These are phyloP conservation scores for Thalassaphorura encarpata DNA, from an alignment of 1,140 invertebrate species.

Conservation along the genomic window DNA sequence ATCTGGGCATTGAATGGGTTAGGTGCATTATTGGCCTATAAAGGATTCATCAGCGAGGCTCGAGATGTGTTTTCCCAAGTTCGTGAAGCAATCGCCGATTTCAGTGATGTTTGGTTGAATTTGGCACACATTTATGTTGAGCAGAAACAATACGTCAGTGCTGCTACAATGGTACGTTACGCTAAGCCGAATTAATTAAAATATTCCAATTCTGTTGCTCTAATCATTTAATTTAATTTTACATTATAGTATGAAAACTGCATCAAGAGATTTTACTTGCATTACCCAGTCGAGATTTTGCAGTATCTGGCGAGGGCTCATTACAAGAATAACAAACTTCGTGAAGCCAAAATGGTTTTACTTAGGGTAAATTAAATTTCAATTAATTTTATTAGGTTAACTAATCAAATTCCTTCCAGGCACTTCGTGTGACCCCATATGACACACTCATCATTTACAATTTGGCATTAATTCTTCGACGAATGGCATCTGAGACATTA, in stretches of 20 bases:
- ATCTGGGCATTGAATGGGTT: conserved; percentile 99
- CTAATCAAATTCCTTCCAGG: conserved; percentile 43
- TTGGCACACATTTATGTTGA: conserved; percentile 99
- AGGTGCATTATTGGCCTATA: conserved; percentile 76
- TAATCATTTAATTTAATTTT: conserved; percentile 10
- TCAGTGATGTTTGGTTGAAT: conserved; percentile 98
- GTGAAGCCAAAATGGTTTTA: conserved; percentile 77
- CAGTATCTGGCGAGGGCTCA: conserved; percentile 92
- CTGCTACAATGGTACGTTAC: conserved; percentile 87
- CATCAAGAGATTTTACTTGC: conserved; percentile 90
- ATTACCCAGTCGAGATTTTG: conserved; percentile 88
- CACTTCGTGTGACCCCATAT: conserved; percentile 83
- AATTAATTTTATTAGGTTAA: background rate
- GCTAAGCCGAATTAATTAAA: too few species aligned
- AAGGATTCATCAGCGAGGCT: conserved; percentile 90
- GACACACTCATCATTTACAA: conserved; percentile 90
- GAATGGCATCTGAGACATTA: conserved; percentile 78
- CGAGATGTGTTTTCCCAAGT: conserved; percentile 98
- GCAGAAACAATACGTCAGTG: conserved; percentile 94
- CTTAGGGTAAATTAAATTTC: conserved; percentile 51
- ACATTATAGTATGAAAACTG: conserved; percentile 88
- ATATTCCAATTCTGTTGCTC: too few species aligned
- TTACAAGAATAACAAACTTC: conserved; percentile 77
- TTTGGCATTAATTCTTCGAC: conserved; percentile 87
- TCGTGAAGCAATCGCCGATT: conserved; percentile 95